Evolutionary conservation across 1,140 invertebrate species (phyloP), one percentile per base, ranked within the genome.

Genomic region (Sycophila sp.): DNA sequence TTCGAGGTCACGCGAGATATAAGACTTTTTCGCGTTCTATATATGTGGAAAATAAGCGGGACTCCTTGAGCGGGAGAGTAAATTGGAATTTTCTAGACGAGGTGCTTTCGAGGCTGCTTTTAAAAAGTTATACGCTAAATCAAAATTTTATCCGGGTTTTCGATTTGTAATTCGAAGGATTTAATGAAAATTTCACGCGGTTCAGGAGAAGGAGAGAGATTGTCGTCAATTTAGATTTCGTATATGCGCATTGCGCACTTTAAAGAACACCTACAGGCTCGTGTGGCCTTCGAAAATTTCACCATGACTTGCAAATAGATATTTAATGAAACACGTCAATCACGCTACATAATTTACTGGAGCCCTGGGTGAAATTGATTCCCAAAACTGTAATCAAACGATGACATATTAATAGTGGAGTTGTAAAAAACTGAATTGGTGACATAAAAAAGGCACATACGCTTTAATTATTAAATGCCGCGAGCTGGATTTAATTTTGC

Each of bases 241-340:
- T 53, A 53, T 22, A 45, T 5, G 22, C 42, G 4, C 17, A 19
- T 6, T 19, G 6, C 42, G 17, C 4, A 4, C 17, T 13, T 19
- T 10, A 28, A 28, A 53, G 24, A 53, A 13, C 13, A 53, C 22
- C 11, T 53, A 26, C 19, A 30, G 13, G 24, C 19, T 7, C 24
- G 10, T 22, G 24, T 58, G 55, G 38, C 55, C 55, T 55, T 58
- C 55, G 22, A 36, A 58, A 58, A 38, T 58, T 58, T 58, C 55
- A 40, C 55, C 55, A 40, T 58, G 55, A 58, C 55, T 58, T 24
- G 55, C 32, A 36, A 42, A 24, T 22, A 58, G 3, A 30, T 38
- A 24, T 58, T 40, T 1, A 24, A 24, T 3, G 22, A 36, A 40
- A 40, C 6, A 40, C 55, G 40, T 58, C 55, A 36, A 58, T 58